These are phyloP conservation scores for Gadus macrocephalus DNA, from an alignment of 2,113 vertebrate genomes.

Conservation along the genomic window DNA sequence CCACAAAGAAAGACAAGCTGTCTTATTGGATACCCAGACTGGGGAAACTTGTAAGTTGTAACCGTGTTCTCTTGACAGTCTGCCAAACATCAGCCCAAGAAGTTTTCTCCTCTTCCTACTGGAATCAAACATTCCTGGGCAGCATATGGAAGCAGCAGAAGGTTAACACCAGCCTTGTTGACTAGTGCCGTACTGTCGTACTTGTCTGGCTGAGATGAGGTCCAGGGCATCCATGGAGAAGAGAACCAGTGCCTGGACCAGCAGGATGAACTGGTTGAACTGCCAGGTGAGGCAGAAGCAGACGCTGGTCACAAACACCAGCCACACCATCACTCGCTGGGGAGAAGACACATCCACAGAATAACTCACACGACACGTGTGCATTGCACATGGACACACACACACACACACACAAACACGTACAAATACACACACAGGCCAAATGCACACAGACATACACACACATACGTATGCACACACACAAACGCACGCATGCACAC, in stretches of 20 bases:
- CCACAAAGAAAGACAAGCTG: no score
- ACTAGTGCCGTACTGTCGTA: conserved; percentile 39
- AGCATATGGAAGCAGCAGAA: no score
- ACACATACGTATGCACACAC: conserved; percentile 16
- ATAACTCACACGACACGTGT: conserved; percentile 1
- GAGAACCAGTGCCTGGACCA: conserved; percentile 86
- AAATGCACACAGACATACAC: conserved; percentile 2
- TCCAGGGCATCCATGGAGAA: conserved; percentile 85
- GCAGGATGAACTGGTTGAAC: conserved; percentile 95
- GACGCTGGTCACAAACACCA: conserved; percentile 84
- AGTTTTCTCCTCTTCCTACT: no score
- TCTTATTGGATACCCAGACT: no score
- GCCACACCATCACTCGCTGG: conserved; percentile 82
- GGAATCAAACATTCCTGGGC: no score
- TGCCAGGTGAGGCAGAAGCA: conserved; percentile 96
- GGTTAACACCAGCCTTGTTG: no score
- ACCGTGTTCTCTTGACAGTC: no score
- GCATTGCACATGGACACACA: neutral
- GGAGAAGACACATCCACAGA: conserved; percentile 21
- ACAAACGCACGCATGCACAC: neutral
- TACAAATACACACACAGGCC: neutral
- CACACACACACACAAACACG: conserved; percentile 18
- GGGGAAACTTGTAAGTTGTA: no score
- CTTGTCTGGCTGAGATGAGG: conserved; percentile 82
- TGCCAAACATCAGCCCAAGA: no score